These are phyloP conservation scores for Naso thynnoides DNA, from an alignment of 2,797 vertebrate genomes.

Conservation along the genomic window DNA sequence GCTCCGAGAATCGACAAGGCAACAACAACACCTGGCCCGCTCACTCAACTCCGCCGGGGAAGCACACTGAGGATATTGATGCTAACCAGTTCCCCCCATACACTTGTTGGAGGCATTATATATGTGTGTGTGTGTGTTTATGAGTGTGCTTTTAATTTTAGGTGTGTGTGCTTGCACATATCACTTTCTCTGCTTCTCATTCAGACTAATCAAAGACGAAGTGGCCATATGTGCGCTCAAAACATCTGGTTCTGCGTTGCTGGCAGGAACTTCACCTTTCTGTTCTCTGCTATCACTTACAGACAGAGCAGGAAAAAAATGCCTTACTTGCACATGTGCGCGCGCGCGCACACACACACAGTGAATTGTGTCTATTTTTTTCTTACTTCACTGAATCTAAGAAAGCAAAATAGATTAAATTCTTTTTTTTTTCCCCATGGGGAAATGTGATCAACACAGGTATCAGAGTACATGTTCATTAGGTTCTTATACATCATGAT, in stretches of 20 bases:
- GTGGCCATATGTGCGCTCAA: constrained; percentile 73
- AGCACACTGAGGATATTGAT: constrained; percentile 50
- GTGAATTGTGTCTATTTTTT: constrained; percentile 9
- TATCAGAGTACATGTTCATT: constrained; percentile 14
- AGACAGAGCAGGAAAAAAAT: constrained; percentile 40
- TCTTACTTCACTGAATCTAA: constrained; percentile 33
- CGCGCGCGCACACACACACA: constrained; percentile 13
- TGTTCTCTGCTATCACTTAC: constrained; percentile 73
- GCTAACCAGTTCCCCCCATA: constrained; percentile 53
- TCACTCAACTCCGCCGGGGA: constrained; percentile 64
- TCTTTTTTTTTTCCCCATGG: constrained; percentile 28
- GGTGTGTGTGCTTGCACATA: constrained; percentile 13
- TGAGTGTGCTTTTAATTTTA: neutral
- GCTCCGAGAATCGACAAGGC: constrained; percentile 53
- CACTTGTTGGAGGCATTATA: constrained; percentile 23
- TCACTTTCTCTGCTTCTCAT: constrained; percentile 61
- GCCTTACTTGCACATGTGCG: neutral
- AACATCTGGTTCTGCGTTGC: constrained; percentile 80
- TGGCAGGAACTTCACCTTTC: constrained; percentile 71
- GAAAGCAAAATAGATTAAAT: constrained; percentile 42
- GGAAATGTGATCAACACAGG: constrained; percentile 36
- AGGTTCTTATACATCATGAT: constrained; percentile 22
- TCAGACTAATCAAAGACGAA: constrained; percentile 72
- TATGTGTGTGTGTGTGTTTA: neutral
- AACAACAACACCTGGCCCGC: constrained; percentile 74